Base-by-base conservation (phyloP, 2,888 invertebrate genomes). In the Pseudolycoriella hygida region DNA sequence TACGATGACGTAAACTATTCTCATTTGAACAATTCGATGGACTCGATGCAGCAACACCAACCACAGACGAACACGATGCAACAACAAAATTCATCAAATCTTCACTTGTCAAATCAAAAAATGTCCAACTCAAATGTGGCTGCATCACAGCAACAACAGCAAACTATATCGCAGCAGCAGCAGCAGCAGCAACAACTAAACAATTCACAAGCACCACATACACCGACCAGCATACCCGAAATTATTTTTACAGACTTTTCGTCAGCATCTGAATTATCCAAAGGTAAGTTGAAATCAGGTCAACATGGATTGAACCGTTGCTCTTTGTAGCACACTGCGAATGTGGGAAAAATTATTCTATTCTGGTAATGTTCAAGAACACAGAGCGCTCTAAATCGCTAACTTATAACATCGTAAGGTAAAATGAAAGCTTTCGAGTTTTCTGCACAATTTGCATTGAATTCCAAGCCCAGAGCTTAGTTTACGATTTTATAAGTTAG, bases 181-280 rank as follows among this genome's bases (percentile, higher is more conserved):
- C 47, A 47, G 40, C 49, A 50, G 30, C 46, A 44, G 37, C 48
- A 47, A 42, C 47, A 47, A 34, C 3, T 14, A 34, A 34, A 34
- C 42, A 46, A 48, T 44, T 48, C 51, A 40, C 51, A 50, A 37
- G 44, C 48, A 39, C 49, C 51, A 31, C 48, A 49, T 67, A 84
- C 85, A 56, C 84, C 85, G 53, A 80, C 80, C 53, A 74, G 73
- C 67, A 79, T 82, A 67, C 82, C 82, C 52, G 80, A 82, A 66
- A 86, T 87, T 62, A 81, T 83, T 64, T 74, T 86, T 61, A 83
- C 84, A 11, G 47, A 47, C 38, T 47, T 44, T 47, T 47, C 47
- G 8, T 44, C 41, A 41, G 34, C 44, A 17, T 34, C 34, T 47
- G 47, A 47, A 42, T 44, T 47, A 41, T 44, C 42, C 41, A 47